phyloP scores from a whole-genome alignment of 2,888 invertebrate genomes.

The Aphidius colemani region DNA sequence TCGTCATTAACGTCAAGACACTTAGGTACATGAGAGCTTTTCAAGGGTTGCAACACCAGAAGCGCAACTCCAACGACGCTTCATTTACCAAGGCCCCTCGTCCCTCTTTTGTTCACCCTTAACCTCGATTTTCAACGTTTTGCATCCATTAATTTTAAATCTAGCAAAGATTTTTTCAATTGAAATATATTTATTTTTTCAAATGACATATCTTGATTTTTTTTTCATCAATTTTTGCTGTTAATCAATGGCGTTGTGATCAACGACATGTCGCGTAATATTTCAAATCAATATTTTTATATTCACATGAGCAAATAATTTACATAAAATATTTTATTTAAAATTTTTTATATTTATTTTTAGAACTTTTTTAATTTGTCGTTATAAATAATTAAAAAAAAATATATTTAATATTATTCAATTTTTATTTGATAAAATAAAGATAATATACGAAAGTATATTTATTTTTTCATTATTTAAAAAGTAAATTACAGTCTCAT shows the following conservation, averaged over 20 bases:
- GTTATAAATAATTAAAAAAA: not conserved
- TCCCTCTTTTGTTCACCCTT: constrained; percentile 6
- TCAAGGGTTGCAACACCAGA: constrained; percentile 34
- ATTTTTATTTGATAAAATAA: not conserved
- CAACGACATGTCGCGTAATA: not conserved
- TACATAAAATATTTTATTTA: not conserved
- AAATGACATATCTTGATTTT: not conserved
- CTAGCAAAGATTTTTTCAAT: not conserved
- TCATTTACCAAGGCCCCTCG: constrained; percentile 35
- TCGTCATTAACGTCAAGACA: constrained; percentile 36
- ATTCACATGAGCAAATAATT: not conserved
- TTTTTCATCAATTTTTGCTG: not conserved
- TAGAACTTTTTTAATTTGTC: not conserved
- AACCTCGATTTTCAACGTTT: constrained; percentile 18
- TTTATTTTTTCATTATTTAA: constrained; percentile 23
- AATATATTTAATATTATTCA: not conserved
- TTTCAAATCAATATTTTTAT: not conserved
- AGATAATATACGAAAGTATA: no score
- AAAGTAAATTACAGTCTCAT: constrained; percentile 40
- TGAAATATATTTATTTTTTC: not conserved
- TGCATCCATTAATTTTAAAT: constrained; percentile 18
- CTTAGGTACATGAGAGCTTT: constrained; percentile 32
- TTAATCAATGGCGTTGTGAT: not conserved
- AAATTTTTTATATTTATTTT: not conserved
- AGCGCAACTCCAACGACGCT: constrained; percentile 35